A percentile compares a stretch with the other conserved stretches of the same genome.
Evolutionary conservation across 2,797 vertebrate species (phyloP).

Genomic region (Todus mexicanus): DNA sequence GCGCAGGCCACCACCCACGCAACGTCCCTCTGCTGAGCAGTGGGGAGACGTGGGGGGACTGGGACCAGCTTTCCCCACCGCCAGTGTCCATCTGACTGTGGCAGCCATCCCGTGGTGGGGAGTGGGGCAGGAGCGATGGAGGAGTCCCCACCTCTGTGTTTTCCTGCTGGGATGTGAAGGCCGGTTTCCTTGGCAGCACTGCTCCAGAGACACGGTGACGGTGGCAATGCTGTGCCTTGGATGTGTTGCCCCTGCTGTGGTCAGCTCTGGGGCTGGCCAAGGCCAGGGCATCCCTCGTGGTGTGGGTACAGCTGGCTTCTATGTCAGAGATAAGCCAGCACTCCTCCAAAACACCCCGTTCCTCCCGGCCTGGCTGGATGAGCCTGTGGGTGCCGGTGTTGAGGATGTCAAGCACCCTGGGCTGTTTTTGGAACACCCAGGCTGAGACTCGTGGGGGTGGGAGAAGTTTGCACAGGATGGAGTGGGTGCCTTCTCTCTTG

Average conservation of each 20-base stretch:
- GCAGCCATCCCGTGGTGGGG: background rate
- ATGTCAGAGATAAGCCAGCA: background rate
- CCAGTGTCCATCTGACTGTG: background rate
- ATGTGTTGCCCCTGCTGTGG: rapidly evolving
- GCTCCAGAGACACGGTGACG: rapidly evolving
- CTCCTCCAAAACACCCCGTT: background rate
- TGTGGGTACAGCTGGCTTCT: background rate
- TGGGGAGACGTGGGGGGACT: rapidly evolving
- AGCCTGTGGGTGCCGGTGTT: rapidly evolving
- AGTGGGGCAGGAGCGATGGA: rapidly evolving
- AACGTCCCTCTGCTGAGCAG: constrained; percentile 6
- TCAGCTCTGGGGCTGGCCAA: background rate
- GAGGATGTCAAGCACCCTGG: background rate
- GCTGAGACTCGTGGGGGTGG: rapidly evolving
- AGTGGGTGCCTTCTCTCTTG: background rate
- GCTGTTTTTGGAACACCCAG: background rate
- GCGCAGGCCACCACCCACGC: background rate
- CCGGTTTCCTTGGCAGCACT: background rate
- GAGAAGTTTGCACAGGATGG: background rate
- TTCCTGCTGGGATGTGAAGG: background rate
- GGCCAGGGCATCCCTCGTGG: background rate
- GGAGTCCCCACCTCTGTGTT: background rate
- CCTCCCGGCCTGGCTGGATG: background rate
- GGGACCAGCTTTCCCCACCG: background rate
- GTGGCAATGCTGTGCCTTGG: background rate